Evolutionary conservation across 2,888 invertebrate species (phyloP).

Genomic region (Leptothorax acervorum): DNA sequence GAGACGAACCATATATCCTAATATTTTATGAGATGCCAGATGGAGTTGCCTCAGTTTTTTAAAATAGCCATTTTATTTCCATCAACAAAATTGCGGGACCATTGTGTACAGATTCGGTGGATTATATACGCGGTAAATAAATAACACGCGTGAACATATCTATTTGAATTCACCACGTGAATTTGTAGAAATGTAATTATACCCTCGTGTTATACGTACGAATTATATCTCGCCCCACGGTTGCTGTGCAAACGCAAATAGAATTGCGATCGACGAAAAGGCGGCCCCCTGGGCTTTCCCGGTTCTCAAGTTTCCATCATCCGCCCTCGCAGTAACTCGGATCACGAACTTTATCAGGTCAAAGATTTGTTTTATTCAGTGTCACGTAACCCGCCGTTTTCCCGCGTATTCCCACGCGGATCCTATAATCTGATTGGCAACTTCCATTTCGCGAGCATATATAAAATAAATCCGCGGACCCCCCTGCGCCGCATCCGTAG

Average conservation of each 20-base stretch:
- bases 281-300: conserved; percentile 7
- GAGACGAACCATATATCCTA: neutral
- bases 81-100: neutral
- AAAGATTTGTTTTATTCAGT: conserved; percentile 59
- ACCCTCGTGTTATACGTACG: neutral
- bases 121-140: neutral
- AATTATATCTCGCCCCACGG: conserved; percentile 1
- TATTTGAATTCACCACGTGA: neutral
- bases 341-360: conserved; percentile 55
- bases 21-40: neutral
- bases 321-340: conserved; percentile 39
- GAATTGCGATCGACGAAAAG: conserved; percentile 53
- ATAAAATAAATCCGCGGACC: conserved; percentile 33
- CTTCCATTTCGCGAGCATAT: conserved; percentile 37
- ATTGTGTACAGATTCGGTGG: neutral
- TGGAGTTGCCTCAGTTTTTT: neutral
- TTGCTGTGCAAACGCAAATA: conserved; percentile 40
- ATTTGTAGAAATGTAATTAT: conserved; percentile 21
- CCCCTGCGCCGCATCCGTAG: neutral
- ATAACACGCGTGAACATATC: neutral
- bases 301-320: conserved; percentile 50
- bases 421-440: conserved; percentile 54
- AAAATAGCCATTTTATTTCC: neutral
- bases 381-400: conserved; percentile 53
- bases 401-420: conserved; percentile 45